Evolutionary conservation across 35 echinoderm and acorn worm species (phyloP), one percentile per base, ranked within the genome.

Genomic region (Apostichopus parvimensis): DNA sequence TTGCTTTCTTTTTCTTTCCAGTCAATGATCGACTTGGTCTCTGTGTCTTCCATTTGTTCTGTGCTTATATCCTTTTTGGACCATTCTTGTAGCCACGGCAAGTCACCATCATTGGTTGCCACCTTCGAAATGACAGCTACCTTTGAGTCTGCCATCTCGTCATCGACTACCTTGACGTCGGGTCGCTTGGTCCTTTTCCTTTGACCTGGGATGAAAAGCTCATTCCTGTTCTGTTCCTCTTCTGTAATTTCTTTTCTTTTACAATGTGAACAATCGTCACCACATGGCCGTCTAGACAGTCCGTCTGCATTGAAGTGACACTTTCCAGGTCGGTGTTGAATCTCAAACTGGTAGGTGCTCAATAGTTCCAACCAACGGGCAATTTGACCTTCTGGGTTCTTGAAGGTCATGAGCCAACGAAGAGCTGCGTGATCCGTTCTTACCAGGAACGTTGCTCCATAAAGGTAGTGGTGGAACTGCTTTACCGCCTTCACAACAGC

Each of bases 361-460:
- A 79, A 55, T 7, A 91, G 11, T 79, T 91, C 60, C 6, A 91
- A 15, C 89, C 89, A 91, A 52, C 89, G 17, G 9, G 89, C 89
- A 56, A 59, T 77, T 53, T 91, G 89, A 7, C 79, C 9, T 54
- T 57, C 79, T 59, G 72, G 89, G 26, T 79, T 91, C 18, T 78
- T 91, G 65, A 96, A 96, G 10, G 79, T 92, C 61, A 92, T 88
- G 2, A 95, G 24, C 94, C 94, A 95, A 54, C 76, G 21, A 6
- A 95, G 73, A 1, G 75, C 84, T n/a, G 70, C 91, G 11, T 94
- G 93, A 24, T 94, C 90, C 12, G 93, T 94, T 25, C 93, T 28
- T 20, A 94, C 57, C 6, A 55, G 59, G 60, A 92, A 92, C 17
- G 25, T 82, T 14, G 25, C 54, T 82, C 79, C 79, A 56, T 82